phyloP scores from a whole-genome alignment of 1,140 invertebrate species.

The Zaprionus tsacasi region DNA sequence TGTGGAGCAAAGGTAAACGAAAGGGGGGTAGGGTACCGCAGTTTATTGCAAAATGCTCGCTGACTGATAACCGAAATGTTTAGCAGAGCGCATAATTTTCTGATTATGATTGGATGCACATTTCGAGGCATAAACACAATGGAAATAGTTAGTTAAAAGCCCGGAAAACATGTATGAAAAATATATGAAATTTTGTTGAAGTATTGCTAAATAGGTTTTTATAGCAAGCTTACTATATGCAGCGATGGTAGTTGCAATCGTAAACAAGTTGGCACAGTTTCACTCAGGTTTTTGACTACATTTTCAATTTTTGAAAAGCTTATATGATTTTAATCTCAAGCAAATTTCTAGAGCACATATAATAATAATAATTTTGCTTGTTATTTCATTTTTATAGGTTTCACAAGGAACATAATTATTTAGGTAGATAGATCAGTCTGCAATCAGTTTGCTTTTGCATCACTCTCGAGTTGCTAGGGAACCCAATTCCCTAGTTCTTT shows the following conservation, averaged over 20 bases:
- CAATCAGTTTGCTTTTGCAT: too few species aligned
- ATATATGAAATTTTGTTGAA: not conserved
- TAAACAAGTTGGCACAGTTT: too few species aligned
- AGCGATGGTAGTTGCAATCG: too few species aligned
- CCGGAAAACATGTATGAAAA: not conserved
- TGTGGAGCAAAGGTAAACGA: not conserved
- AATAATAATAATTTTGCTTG: too few species aligned
- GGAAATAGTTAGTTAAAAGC: conserved; percentile 13
- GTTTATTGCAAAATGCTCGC: conserved; percentile 29
- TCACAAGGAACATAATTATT: too few species aligned
- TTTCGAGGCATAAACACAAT: conserved; percentile 16
- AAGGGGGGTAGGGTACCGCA: not conserved
- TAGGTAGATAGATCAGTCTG: too few species aligned
- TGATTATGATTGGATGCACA: conserved; percentile 25
- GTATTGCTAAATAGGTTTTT: not conserved
- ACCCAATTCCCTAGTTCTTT: conserved; percentile 20
- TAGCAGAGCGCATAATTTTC: conserved; percentile 40
- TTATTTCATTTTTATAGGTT: too few species aligned
- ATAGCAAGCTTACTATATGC: too few species aligned
- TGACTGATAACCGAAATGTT: conserved; percentile 43
- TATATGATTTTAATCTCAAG: too few species aligned
- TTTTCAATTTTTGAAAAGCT: too few species aligned
- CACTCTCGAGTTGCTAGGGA: conserved; percentile 13
- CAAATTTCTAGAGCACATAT: too few species aligned
- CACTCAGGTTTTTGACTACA: too few species aligned